Conservation (phyloP, 2,888 invertebrate species). For the Camptogramma bilineatum region DNA sequence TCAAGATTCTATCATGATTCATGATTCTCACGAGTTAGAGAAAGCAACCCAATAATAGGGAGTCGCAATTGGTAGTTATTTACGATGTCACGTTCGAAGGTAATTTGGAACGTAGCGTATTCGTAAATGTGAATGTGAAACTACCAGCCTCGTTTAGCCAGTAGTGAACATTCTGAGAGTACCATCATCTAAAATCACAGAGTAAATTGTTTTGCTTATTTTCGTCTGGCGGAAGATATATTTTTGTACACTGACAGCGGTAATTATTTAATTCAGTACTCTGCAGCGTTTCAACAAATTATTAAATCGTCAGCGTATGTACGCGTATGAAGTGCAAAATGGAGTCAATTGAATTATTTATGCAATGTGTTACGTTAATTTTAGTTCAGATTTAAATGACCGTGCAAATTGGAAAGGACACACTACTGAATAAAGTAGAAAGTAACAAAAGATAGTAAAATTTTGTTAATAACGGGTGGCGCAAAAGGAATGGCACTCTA, state of each 20-base stretch:
- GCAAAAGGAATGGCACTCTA: no score
- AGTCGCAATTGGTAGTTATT: conserved; percentile 58
- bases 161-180: conserved; percentile 23
- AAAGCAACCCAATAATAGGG: conserved; percentile 58
- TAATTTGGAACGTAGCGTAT: conserved; percentile 53
- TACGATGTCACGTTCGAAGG: conserved; percentile 69
- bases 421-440: neutral
- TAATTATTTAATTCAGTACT: neutral
- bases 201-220: neutral
- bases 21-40: conserved; percentile 49
- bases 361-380: conserved; percentile 8
- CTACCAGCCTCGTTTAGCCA: conserved; percentile 25
- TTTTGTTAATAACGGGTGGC: no score
- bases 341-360: conserved; percentile 15
- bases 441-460: neutral
- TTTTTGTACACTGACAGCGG: neutral
- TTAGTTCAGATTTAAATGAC: conserved; percentile 1
- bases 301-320: conserved; percentile 1
- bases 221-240: neutral
- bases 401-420: conserved; percentile 7
- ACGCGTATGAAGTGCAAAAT: conserved; percentile 8
- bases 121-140: conserved; percentile 47
- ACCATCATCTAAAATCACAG: neutral
- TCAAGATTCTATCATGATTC: conserved; percentile 17
- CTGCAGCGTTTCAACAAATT: conserved; percentile 7